Evolutionary conservation across 2,888 invertebrate genomes (phyloP), one percentile per base, ranked within the genome.

Genomic region (Ormyrus nitidulus): DNA sequence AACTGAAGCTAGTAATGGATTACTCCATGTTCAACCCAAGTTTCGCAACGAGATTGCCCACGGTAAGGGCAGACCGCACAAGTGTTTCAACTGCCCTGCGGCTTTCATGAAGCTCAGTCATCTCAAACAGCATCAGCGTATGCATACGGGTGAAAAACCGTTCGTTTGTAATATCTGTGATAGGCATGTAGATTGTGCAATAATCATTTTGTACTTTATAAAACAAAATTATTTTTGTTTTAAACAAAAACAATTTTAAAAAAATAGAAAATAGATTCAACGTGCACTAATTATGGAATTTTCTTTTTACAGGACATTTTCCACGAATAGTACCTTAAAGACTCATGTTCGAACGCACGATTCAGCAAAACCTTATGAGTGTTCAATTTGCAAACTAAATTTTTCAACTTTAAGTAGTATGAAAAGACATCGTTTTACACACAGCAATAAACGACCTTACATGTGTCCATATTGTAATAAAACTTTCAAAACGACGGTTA

Each of bases 61-160:
- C 86, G 82, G 83, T 8, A 87, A 87, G 54, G 84, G 84, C 3
- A 88, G 93, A 71, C 93, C 93, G 1, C 92, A 91, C 83, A 89
- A 89, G 68, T 93, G 93, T 86, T 85, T 84, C 82, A 85, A 87
- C 7, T 90, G 90, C 77, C 87, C 89, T 5, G 90, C 92, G 10
- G 91, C 92, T 3, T 93, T 93, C 84, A 92, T 92, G 85, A 93
- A 93, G 85, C 92, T 92, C 11, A 92, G 92, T 81, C 93, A 93
- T 85, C 89, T 93, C 72, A 93, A 93, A 82, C 93, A 93, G 83
- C 91, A 91, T 72, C 86, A 86, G 84, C 86, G 89, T 5, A 87
- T 89, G 10, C 91, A 91, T 65, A 90, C 90, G 0, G 90, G 91
- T 9, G 89, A 90, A 82, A 85, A 89, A 74, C 91, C 91, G 0